phyloP scores from a whole-genome alignment of 2,113 vertebrate species.

The Stomatorhinus ivindoensis region DNA sequence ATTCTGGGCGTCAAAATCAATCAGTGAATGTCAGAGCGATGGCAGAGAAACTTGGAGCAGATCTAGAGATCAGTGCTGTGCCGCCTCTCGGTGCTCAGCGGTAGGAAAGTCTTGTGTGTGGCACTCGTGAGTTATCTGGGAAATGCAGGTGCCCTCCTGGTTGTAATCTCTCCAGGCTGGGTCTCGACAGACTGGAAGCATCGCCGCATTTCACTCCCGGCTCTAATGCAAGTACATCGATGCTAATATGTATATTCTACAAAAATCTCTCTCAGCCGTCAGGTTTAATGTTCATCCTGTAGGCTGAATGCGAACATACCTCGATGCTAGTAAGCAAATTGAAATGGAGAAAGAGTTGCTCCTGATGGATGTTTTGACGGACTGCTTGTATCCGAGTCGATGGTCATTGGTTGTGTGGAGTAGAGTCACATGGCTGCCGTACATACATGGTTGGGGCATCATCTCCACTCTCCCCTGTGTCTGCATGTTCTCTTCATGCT shows the following conservation, averaged over 20 bases:
- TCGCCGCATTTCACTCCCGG: neutral
- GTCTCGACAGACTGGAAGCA: neutral
- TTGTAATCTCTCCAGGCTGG: neutral
- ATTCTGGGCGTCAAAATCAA: constrained; percentile 8
- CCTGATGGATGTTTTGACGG: neutral
- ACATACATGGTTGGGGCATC: neutral
- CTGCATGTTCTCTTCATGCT: neutral
- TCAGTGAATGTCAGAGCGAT: neutral
- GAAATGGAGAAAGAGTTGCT: neutral
- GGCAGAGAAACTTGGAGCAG: neutral
- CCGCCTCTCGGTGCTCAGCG: neutral
- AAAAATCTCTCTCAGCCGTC: neutral
- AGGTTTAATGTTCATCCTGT: neutral
- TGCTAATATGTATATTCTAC: neutral
- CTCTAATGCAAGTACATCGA: neutral
- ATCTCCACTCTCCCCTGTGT: neutral
- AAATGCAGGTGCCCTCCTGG: neutral
- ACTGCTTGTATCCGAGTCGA: neutral
- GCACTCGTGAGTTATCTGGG: neutral
- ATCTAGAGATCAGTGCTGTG: neutral
- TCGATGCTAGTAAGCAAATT: neutral
- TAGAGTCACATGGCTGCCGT: neutral
- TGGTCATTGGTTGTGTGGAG: neutral
- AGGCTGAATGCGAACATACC: neutral
- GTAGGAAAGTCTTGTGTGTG: neutral